A percentile compares a stretch with the other conserved stretches of the same genome.
Evolutionary conservation across 1,140 invertebrate species (phyloP).

Genomic region (Medauroidea extradentata): DNA sequence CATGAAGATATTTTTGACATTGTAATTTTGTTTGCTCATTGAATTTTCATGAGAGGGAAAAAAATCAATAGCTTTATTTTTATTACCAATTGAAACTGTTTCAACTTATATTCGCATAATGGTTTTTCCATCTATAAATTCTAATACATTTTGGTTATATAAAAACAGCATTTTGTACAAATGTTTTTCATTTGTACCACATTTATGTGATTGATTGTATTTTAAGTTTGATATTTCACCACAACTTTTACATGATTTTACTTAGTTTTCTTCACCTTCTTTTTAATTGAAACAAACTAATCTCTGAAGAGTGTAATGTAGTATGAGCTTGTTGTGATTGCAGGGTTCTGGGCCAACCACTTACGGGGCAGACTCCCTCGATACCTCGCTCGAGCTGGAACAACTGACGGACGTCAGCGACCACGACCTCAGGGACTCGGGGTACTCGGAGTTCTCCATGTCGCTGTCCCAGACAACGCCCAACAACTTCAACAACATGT

Average conservation of each 20-base stretch:
- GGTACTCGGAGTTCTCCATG: conserved; percentile 49
- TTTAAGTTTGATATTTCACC: conserved; percentile 3
- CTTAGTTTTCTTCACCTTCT: no score
- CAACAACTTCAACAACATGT: conserved; percentile 51
- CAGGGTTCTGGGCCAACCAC: conserved; percentile 19
- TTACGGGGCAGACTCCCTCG: conserved; percentile 8
- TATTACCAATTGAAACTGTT: no score
- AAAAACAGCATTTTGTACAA: no score
- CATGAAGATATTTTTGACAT: no score
- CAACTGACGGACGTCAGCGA: conserved; percentile 14
- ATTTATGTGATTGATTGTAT: no score
- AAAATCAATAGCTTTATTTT: no score
- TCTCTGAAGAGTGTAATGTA: neutral
- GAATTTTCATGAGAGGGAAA: no score
- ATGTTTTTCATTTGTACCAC: no score
- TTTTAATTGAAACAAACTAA: neutral
- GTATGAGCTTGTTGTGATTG: neutral
- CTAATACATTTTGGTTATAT: no score
- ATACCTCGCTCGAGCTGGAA: conserved; percentile 20
- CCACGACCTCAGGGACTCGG: conserved; percentile 47
- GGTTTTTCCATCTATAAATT: no score
- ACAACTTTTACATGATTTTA: neutral
- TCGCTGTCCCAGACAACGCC: conserved; percentile 44
- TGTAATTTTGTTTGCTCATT: no score
- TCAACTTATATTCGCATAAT: no score